Base-by-base conservation (phyloP, 2,113 vertebrate genomes). In the Garra rufa region DNA sequence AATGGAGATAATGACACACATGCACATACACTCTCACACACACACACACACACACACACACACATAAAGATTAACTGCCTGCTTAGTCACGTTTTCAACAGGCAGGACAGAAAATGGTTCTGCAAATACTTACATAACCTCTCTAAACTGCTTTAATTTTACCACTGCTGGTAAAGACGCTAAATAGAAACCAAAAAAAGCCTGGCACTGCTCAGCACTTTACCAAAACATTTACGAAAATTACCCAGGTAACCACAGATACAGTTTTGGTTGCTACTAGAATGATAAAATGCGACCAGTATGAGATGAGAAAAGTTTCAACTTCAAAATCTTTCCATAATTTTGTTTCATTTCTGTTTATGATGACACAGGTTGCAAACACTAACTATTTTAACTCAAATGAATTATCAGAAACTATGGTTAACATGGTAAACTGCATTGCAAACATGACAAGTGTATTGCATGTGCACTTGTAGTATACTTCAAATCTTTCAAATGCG, bases 91-190 rank as follows among this genome's bases (percentile, higher is more conserved):
- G 46, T 57, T 82, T 82, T 71, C 69, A 82, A 28, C 65, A 82
- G 65, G 67, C 80, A 57, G 34, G 79, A 67, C 19, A 38, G 30
- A 82, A 67, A 82, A 28, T 82, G 67, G 65, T 73, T 70, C 2
- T 17, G 67, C n/a, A 83, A 76, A 83, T 70, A 83, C 87, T 85
- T 76, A 83, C 75, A 83, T 70, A 81, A 82, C 77, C 81, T 55
- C 2, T n/a, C 6, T 71, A 34, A 69, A 71, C 70, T 74, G 73
- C 78, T 48, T 84, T 80, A n/a, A 76, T 81, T 59, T 81, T 46
- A 48, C 59, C 48, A 43, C 63, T 46, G 34, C 17, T 13, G 57
- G 76, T 10, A 19, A 34, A 55, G 28, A 21, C 2, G 28, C 15
- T 38, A 73, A 44, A 73, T 10, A 6, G 21, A 2, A 71, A 6